Base-by-base conservation (phyloP, 2,113 vertebrate genomes). In the Electrona antarctica region DNA sequence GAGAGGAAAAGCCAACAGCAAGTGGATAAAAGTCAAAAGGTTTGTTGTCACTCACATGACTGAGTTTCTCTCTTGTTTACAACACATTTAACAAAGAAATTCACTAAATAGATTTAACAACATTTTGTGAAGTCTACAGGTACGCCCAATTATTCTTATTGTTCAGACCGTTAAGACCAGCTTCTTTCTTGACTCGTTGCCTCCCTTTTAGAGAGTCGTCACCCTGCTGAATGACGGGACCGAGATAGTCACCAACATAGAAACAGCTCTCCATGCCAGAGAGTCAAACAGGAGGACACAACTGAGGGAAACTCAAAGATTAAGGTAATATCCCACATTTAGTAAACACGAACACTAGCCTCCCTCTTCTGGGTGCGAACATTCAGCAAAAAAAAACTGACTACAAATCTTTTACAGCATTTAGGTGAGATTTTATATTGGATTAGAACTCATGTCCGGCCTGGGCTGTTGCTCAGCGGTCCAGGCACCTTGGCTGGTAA, bases 201-300 rank as follows among this genome's bases (percentile, higher is more conserved):
- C 33, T 41, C 33, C 33, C 33, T 41, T 41, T 4, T 41, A 95
- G 93, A 92, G 80, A 57, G 67, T 97, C 60, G 63, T 82, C 56
- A 91, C 92, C 46, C 83, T 98, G 61, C 81, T 93, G 68, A 87
- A 81, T 7, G 91, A 94, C 33, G 92, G 95, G 63, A 90, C 71
- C 0, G 89, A 92, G 55, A 55, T 94, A 60, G 90, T 96, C 76
- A 95, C 93, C 45, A 93, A 96, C 67, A 90, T 96, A 77, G 92
- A 92, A 83, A 87, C 94, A 71, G 94, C 92, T 10, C 84, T 85
- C 2, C 94, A 97, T 49, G 78, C 86, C 10, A 91, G 91, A 78
- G 95, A 96, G 63, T 85, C 75, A 0, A 84, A 86, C 58, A 85
- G 92, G 75, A 91, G 94, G 64, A 82, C 74, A 0, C 87, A 93